Conservation (phyloP, 1,140 invertebrate genomes). For the Lasaia peninsularis region DNA sequence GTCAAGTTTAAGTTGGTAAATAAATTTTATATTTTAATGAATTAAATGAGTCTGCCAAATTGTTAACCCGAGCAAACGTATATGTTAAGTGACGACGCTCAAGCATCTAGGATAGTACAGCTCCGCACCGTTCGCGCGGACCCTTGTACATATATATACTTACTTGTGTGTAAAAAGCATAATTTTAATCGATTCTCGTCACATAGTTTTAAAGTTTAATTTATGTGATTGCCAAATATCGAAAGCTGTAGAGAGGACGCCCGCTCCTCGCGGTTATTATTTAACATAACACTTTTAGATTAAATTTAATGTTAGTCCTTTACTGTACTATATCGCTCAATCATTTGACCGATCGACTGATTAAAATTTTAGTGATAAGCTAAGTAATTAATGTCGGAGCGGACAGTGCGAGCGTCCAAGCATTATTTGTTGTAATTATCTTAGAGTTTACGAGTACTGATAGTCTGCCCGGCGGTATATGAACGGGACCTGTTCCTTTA, state of each 20-base stretch:
- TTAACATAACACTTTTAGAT: conserved; percentile 76
- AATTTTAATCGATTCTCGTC: conserved; percentile 72
- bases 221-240: conserved; percentile 75
- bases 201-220: conserved; percentile 74
- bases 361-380: conserved; percentile 77
- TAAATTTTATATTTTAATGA: conserved; percentile 64
- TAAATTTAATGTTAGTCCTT: conserved; percentile 77
- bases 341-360: conserved; percentile 76
- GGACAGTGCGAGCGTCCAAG: conserved; percentile 26
- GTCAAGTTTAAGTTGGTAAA: conserved; percentile 62
- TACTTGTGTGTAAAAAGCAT: conserved; percentile 68
- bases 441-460: conserved; percentile 51
- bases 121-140: conserved; percentile 51
- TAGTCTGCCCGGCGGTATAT: conserved; percentile 32
- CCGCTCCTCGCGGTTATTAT: conserved; percentile 67
- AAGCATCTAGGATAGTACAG: conserved; percentile 61
- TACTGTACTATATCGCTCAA: conserved; percentile 77
- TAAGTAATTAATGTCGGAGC: conserved; percentile 60
- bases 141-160: conserved; percentile 67
- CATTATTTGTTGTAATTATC: conserved; percentile 52
- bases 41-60: conserved; percentile 73
- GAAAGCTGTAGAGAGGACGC: conserved; percentile 65
- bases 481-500: conserved; percentile 45
- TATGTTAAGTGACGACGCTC: conserved; percentile 67
- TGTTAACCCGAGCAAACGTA: conserved; percentile 65